Base-by-base conservation (phyloP, 2,888 invertebrate genomes). In the Pardosa pseudoannulata region DNA sequence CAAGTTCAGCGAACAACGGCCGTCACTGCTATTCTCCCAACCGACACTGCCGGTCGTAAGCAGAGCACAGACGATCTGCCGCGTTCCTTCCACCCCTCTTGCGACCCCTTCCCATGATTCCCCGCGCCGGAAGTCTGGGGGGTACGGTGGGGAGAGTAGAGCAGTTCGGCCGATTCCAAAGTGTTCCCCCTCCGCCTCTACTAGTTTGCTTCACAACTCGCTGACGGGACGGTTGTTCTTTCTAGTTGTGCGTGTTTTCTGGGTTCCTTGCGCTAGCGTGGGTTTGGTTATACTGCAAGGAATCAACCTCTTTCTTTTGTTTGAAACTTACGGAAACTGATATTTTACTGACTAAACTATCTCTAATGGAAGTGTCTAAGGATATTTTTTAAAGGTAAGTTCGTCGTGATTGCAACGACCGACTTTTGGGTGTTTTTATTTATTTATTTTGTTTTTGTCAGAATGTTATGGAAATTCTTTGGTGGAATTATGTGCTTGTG, bases 91-190 rank as follows among this genome's bases (percentile, higher is more conserved):
- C 46, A 2, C 46, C 16, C 13, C 46, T 46, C 13, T 16, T 16
- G 46, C 56, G 56, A 56, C 56, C 67, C 67, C 36, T 67, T 67
- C 67, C 67, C 67, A 67, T 67, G 67, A 67, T 67, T 67, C 67
- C 9, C 67, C 36, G 67, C 67, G 67, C 67, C 67, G 67, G 67
- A 67, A 67, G 36, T 36, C 32, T n/a, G 36, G 23, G 36, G 67
- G 67, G 67, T 19, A 67, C 32, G 67, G 32, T 19, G 67, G n/a
- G 16, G 67, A 36, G 67, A 67, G 32, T 56, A 23, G 19, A 23
- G 56, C 23, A 19, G 23, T 5, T 46, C n/a, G n/a, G n/a, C n/a
- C n/a, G n/a, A n/a, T n/a, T n/a, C 3, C 19, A 2, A 19, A 56
- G 23, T 19, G 19, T 19, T 56, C 11, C 56, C 56, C 56, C 56